Percentiles rank a stretch among this genome's conserved stretches.
phyloP scores from a whole-genome alignment of 2,888 invertebrate species.

The Lamproptera curius region DNA sequence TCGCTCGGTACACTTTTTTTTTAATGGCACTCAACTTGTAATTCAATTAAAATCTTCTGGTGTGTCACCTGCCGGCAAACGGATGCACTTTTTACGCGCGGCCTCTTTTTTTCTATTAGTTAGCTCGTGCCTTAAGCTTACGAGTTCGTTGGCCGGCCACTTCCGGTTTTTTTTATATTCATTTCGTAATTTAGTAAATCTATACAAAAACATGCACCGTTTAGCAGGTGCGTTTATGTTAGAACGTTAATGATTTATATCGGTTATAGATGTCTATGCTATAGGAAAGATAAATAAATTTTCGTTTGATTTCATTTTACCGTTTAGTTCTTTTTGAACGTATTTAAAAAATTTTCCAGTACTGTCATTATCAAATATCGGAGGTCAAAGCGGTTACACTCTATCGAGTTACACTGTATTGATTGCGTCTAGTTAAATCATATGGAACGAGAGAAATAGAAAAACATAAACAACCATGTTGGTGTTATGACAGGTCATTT shows the following conservation, averaged over 20 bases:
- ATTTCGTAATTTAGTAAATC: no score
- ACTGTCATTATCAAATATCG: no score
- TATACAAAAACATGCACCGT: no score
- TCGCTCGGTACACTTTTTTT: conserved; percentile 41
- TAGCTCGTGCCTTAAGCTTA: background rate
- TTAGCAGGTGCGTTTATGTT: no score
- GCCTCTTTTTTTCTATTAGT: background rate
- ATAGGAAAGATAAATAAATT: no score
- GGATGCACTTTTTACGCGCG: background rate
- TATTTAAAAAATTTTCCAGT: no score
- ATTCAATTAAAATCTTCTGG: conserved; percentile 15
- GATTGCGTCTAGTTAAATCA: conserved; percentile 17
- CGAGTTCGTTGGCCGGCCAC: background rate
- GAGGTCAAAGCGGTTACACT: conserved; percentile 7
- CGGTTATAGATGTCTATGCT: no score
- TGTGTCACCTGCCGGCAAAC: conserved; percentile 4
- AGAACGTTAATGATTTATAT: no score
- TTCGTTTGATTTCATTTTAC: no score
- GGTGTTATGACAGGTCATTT: conserved; percentile 52
- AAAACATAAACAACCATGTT: conserved; percentile 24
- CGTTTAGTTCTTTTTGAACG: no score
- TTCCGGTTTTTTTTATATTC: background rate
- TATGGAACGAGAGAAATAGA: conserved; percentile 16
- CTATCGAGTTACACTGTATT: no score
- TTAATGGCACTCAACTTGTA: background rate